Percentiles rank a stretch among this genome's conserved stretches.
Conservation (phyloP, 2,888 invertebrate species). For the Cheilosia pagana region DNA sequence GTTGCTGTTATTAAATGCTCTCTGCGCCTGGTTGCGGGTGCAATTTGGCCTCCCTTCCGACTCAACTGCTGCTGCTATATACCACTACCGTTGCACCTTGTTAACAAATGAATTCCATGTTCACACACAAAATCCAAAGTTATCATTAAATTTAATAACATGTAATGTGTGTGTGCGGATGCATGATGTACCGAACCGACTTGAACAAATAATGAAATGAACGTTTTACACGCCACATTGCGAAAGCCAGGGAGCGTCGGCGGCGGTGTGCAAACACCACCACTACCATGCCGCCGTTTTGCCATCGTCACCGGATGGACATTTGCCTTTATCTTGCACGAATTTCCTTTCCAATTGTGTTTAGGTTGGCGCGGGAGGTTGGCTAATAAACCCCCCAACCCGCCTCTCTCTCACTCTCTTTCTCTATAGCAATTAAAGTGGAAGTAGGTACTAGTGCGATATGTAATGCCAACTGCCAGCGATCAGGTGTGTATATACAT, state of each 20-base stretch:
- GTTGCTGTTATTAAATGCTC: conserved; percentile 49
- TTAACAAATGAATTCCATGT: conserved; percentile 84
- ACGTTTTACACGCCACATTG: conserved; percentile 69
- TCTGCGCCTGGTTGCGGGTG: conserved; percentile 49
- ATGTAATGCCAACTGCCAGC: conserved; percentile 52
- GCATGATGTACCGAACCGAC: conserved; percentile 60
- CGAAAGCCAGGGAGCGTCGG: conserved; percentile 60
- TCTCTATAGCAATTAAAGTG: conserved; percentile 42
- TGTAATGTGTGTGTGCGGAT: conserved; percentile 55
- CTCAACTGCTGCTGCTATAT: conserved; percentile 18
- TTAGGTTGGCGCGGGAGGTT: conserved; percentile 28
- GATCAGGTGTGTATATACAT: conserved; percentile 53
- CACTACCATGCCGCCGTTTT: neutral
- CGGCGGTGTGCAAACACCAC: conserved; percentile 23
- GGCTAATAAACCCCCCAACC: conserved; percentile 12
- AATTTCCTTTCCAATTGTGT: conserved; percentile 62
- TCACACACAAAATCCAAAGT: conserved; percentile 80
- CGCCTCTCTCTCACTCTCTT: neutral
- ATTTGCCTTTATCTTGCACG: conserved; percentile 72
- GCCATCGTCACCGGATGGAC: conserved; percentile 60
- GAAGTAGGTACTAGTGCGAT: conserved; percentile 25
- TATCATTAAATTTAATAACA: conserved; percentile 75
- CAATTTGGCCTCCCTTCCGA: conserved; percentile 28
- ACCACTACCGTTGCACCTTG: conserved; percentile 78
- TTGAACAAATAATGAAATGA: conserved; percentile 71